Evolutionary conservation across 1,140 invertebrate genomes (phyloP).

Genomic region (Leptestheria dahalacensis): DNA sequence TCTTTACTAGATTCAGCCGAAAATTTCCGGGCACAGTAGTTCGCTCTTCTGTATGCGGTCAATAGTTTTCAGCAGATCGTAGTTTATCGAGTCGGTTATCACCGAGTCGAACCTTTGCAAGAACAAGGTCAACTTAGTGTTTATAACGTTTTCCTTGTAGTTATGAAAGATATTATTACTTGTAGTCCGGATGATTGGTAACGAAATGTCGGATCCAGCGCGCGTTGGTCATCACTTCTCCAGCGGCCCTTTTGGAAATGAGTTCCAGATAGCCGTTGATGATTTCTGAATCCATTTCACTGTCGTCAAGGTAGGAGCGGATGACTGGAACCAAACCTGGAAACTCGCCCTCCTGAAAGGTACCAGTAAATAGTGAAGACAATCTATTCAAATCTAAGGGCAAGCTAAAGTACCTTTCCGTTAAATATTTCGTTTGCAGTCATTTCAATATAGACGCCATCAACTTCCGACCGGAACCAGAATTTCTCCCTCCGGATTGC

Average conservation of each 20-base stretch:
- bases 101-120: too few relatives aligned
- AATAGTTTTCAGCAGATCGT: constrained; percentile 71
- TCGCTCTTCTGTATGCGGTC: constrained; percentile 54
- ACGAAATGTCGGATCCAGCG: constrained; percentile 8
- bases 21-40: constrained; percentile 51
- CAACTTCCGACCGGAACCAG: constrained; percentile 60
- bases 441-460: constrained; percentile 49
- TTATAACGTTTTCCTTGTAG: too few relatives aligned
- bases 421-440: constrained; percentile 94
- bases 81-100: constrained; percentile 75
- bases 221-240: not conserved
- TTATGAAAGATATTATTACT: too few relatives aligned
- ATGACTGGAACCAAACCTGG: constrained; percentile 89
- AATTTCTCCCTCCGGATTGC: constrained; percentile 69
- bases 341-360: constrained; percentile 69
- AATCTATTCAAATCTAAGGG: too few relatives aligned
- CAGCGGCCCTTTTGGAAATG: constrained; percentile 37
- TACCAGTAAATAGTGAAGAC: too few relatives aligned
- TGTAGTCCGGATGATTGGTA: not conserved
- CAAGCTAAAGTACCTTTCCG: constrained; percentile 84
- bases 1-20: not conserved
- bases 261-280: constrained; percentile 92
- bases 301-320: constrained; percentile 75
- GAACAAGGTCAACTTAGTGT: too few relatives aligned
- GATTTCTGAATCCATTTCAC: constrained; percentile 88